These are phyloP conservation scores for Sylvietta virens DNA, from an alignment of 2,113 vertebrate species.

Conservation along the genomic window DNA sequence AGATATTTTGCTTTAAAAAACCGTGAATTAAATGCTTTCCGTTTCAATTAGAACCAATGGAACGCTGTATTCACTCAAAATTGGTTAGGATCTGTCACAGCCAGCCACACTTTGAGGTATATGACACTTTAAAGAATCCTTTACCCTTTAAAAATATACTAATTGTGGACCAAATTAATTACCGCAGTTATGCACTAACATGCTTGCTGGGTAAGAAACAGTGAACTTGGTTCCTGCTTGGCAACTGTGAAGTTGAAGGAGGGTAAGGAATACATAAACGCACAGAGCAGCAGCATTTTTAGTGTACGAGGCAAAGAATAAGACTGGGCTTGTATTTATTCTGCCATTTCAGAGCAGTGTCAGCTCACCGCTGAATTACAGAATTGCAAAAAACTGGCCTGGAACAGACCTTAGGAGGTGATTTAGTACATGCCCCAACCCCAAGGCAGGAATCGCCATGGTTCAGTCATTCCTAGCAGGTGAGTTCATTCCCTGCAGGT, in stretches of 20 bases:
- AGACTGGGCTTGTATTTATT: background rate
- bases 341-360: background rate
- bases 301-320: background rate
- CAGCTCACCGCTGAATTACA: background rate
- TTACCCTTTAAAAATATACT: background rate
- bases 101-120: background rate
- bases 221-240: background rate
- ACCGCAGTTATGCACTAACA: background rate
- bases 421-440: background rate
- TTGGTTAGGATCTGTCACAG: background rate
- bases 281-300: background rate
- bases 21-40: background rate
- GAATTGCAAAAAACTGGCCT: background rate
- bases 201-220: background rate
- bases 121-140: background rate
- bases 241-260: background rate
- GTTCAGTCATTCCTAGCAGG: conserved; percentile 7
- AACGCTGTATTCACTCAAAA: conserved; percentile 44
- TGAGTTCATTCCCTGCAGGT: background rate
- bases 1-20: conserved; percentile 2
- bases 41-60: conserved; percentile 1
- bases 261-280: background rate
- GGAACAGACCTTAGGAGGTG: background rate
- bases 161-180: background rate
- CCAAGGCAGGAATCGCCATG: background rate